Evolutionary conservation across 2,888 invertebrate species (phyloP), one percentile per base, ranked within the genome.

Genomic region (Apodemia hepburni): DNA sequence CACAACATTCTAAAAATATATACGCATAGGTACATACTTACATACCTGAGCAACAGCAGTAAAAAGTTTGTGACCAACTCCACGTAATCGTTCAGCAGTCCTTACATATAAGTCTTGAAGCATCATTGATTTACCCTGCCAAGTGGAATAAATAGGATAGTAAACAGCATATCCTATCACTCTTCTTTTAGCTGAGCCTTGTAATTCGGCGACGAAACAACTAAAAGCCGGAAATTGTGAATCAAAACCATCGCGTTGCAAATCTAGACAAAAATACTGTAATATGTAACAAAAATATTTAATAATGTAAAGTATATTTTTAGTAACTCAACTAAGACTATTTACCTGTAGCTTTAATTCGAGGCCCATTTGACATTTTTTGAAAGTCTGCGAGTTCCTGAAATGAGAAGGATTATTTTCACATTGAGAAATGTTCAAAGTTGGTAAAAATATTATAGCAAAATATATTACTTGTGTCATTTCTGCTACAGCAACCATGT

Each of bases 21-120:
- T 33, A 33, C 0, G 4, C 8, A n/a, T n/a, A n/a, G n/a, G 8
- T 7, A 33, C 33, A 33, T 33, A 3, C 45, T 18, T 29, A 27
- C 58, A 27, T 8, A 96, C 95, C 93, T 95, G 92, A 1, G 94
- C 95, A 7, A 96, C 93, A 18, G 90, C 85, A 70, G 92, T 82
- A 77, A 96, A 94, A 29, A 97, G 84, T 64, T 84, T 85, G 64
- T 85, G 90, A 0, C 97, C 97, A 45, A 96, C 82, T 0, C 95
- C 95, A 60, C 86, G 85, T 2, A 92, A 87, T 27, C 97, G 92
- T 77, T 93, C 93, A 0, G 84, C 78, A 0, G 93, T 92, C 17
- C 93, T 92, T 3, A 98, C 95, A 79, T 96, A 98, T 33, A 98
- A 77, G 81, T 98, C 98, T 84, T 98, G 98, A 63, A 98, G 87